Conservation (phyloP, 2,797 vertebrate genomes). For the Phrynocephalus forsythii region DNA sequence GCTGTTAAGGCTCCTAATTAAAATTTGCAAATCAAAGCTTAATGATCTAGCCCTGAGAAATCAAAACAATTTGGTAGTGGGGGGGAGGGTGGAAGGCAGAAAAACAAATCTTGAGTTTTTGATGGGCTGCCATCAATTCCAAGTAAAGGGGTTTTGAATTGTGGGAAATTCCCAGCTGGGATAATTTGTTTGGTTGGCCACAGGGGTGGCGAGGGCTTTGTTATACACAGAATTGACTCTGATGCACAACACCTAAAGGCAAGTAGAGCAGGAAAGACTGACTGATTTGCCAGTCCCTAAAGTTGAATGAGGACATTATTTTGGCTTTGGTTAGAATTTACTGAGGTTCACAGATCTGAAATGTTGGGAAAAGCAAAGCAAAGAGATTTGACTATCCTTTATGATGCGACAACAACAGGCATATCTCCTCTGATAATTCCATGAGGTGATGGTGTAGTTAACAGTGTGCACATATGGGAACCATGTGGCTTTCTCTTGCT, state of each 20-base stretch:
- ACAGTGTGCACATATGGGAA: too few relatives aligned
- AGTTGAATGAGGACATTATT: too few relatives aligned
- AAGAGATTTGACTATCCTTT: too few relatives aligned
- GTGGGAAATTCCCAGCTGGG: not conserved
- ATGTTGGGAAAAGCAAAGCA: too few relatives aligned
- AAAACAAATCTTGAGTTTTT: conserved; percentile 49
- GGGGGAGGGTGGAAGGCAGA: conserved; percentile 49
- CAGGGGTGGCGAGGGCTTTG: too few relatives aligned
- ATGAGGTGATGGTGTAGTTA: too few relatives aligned
- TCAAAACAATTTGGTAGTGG: conserved; percentile 38
- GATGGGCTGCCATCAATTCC: conserved; percentile 8
- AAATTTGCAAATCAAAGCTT: conserved; percentile 57
- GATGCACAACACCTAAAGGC: too few relatives aligned
- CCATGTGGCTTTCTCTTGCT: not conserved
- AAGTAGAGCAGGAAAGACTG: too few relatives aligned
- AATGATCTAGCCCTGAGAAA: conserved; percentile 50
- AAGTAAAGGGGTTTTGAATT: conserved; percentile 21
- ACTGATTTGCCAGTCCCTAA: too few relatives aligned
- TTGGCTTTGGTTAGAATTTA: too few relatives aligned
- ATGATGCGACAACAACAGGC: not conserved
- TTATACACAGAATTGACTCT: too few relatives aligned
- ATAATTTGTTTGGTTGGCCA: conserved; percentile 11
- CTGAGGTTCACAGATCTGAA: too few relatives aligned
- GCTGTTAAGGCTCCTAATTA: conserved; percentile 63
- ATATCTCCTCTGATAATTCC: not conserved